phyloP scores from a whole-genome alignment of 1,140 invertebrate species.

The Colletes latitarsis region DNA sequence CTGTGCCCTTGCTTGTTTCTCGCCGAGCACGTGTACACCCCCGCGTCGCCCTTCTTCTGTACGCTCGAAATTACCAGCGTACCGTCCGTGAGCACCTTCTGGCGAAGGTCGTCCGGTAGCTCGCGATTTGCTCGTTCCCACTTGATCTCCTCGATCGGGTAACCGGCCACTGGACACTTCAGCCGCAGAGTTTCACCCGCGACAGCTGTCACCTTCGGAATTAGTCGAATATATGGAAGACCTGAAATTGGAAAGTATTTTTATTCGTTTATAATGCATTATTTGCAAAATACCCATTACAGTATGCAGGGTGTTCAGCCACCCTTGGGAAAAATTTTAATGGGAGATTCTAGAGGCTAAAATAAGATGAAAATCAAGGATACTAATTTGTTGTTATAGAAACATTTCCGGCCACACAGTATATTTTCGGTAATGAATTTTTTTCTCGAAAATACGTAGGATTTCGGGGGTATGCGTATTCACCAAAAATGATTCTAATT shows the following conservation, averaged over 20 bases:
- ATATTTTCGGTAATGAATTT: too few species aligned
- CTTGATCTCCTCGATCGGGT: slow-evolving; percentile 90
- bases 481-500: too few species aligned
- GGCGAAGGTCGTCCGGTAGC: slow-evolving; percentile 90
- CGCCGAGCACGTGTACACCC: slow-evolving; percentile 89
- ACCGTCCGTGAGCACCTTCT: slow-evolving; percentile 88
- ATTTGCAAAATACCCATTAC: too few species aligned
- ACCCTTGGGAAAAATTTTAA: too few species aligned
- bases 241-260: slow-evolving; percentile 80
- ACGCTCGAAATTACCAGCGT: slow-evolving; percentile 88
- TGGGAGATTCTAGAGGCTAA: too few species aligned
- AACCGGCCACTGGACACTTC: slow-evolving; percentile 93
- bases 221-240: slow-evolving; percentile 90
- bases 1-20: slow-evolving; percentile 88
- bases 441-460: too few species aligned
- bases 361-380: too few species aligned
- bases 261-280: too few species aligned
- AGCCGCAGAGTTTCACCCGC: slow-evolving; percentile 89
- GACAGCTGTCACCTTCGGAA: slow-evolving; percentile 92
- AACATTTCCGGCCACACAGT: too few species aligned
- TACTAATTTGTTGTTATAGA: too few species aligned
- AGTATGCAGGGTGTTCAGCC: too few species aligned
- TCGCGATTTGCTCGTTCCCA: slow-evolving; percentile 90
- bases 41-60: slow-evolving; percentile 88
- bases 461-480: too few species aligned